Conservation (phyloP, 2,113 vertebrate genomes). For the Phrynocephalus versicolor region DNA sequence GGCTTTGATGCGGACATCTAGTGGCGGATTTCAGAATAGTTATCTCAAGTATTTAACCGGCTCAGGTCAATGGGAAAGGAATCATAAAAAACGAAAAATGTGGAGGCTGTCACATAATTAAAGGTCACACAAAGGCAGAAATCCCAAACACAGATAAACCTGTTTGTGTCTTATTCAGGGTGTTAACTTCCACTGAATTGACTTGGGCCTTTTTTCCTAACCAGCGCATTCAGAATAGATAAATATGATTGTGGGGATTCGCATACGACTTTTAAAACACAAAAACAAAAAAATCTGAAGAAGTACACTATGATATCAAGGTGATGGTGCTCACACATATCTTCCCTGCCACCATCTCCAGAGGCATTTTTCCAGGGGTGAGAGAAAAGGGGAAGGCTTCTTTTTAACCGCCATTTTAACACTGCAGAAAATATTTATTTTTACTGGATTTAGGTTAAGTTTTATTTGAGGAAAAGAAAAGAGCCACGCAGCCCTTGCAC, state of each 20-base stretch:
- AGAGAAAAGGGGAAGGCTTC: background rate
- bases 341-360: background rate
- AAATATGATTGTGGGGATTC: background rate
- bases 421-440: background rate
- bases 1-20: slow-evolving; percentile 62
- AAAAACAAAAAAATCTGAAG: no score
- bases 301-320: background rate
- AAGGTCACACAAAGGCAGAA: background rate
- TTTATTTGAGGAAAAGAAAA: background rate
- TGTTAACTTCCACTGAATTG: background rate
- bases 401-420: background rate
- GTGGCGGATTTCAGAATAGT: slow-evolving; percentile 31
- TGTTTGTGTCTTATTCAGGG: background rate
- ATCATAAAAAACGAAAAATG: background rate
- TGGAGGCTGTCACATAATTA: background rate
- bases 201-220: background rate
- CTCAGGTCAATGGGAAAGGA: background rate
- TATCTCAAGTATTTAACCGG: background rate
- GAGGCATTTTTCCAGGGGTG: background rate
- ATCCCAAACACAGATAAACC: no score
- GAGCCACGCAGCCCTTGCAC: no score
- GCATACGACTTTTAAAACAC: background rate
- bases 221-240: background rate
- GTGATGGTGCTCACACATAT: background rate
- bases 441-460: background rate